phyloP scores from a whole-genome alignment of 2,797 vertebrate species.

The Artibeus jamaicensis region DNA sequence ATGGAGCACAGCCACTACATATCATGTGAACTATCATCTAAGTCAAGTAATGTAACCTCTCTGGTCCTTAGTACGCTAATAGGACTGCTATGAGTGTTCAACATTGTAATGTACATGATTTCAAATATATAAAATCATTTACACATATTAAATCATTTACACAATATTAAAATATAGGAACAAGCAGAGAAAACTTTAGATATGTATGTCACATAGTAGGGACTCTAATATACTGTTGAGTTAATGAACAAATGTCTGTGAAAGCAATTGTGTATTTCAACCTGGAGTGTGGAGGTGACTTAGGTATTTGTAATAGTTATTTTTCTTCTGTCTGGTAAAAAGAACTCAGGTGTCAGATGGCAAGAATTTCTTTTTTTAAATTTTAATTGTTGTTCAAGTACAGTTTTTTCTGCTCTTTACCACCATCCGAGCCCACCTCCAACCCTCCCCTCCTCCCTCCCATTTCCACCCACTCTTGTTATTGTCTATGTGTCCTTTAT shows the following conservation, averaged over 20 bases:
- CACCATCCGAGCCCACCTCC: too few relatives aligned
- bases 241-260: background rate
- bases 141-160: background rate
- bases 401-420: too few relatives aligned
- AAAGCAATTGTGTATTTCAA: background rate
- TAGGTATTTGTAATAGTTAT: background rate
- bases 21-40: background rate
- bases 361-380: background rate
- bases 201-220: background rate
- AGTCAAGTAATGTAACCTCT: background rate
- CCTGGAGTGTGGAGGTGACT: background rate
- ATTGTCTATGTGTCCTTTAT: too few relatives aligned
- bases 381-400: too few relatives aligned
- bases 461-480: too few relatives aligned
- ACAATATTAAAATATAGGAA: background rate
- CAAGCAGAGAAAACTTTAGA: background rate
- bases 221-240: background rate
- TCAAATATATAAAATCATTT: background rate
- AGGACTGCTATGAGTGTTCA: background rate
- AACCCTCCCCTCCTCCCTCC: too few relatives aligned
- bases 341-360: background rate
- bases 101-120: background rate
- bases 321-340: background rate
- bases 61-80: background rate
- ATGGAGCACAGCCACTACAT: background rate